Percentiles rank a stretch among this genome's conserved stretches.
Evolutionary conservation across 2,797 vertebrate genomes (phyloP).

Genomic region (Paratrypauchen microcephalus): DNA sequence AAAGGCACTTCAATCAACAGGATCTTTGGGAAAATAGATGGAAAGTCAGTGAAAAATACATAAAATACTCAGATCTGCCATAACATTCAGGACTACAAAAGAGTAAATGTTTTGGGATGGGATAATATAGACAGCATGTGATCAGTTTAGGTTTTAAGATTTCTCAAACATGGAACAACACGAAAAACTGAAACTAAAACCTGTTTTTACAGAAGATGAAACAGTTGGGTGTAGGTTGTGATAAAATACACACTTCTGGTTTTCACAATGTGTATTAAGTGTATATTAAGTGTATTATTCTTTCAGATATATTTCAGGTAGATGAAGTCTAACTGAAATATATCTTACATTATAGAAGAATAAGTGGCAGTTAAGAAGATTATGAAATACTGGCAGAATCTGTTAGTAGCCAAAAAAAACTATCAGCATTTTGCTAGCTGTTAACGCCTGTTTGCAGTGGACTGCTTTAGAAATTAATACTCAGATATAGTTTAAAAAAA

Average conservation of each 20-base stretch:
- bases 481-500: not conserved
- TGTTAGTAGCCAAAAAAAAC: not conserved
- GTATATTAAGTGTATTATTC: not conserved
- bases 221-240: no score
- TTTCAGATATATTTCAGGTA: no score
- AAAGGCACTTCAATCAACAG: conserved; percentile 93
- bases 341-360: no score
- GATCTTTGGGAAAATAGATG: conserved; percentile 76
- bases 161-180: no score
- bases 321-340: no score
- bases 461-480: not conserved
- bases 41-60: conserved; percentile 7
- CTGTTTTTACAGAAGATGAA: no score
- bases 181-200: no score
- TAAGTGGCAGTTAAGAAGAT: no score
- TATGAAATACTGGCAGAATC: not conserved
- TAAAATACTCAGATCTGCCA: not conserved
- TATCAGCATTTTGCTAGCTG: not conserved
- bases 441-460: not conserved
- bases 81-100: not conserved
- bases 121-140: not conserved
- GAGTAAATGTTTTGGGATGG: not conserved
- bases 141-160: no score
- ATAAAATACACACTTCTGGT: not conserved
- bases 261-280: not conserved